Evolutionary conservation across 2,888 invertebrate genomes (phyloP).

Genomic region (Aporophyla nigra): DNA sequence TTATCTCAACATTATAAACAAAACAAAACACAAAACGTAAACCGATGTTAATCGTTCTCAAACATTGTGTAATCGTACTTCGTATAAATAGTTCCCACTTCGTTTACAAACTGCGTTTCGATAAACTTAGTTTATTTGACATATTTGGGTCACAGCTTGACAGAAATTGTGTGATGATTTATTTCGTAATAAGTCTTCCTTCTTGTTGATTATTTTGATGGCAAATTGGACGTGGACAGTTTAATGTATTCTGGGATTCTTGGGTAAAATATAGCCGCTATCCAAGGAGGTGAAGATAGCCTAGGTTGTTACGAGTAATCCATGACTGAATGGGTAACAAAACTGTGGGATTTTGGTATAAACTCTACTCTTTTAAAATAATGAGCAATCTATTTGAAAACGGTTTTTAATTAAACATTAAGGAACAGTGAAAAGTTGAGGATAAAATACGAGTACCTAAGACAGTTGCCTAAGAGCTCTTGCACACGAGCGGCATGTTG

Average conservation of each 20-base stretch:
- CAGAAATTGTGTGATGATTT: constrained; percentile 55
- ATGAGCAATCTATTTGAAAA: too few species aligned
- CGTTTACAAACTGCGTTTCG: constrained; percentile 42
- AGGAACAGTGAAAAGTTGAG: too few species aligned
- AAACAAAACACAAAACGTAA: constrained; percentile 8
- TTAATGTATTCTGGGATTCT: constrained; percentile 20
- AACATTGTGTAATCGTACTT: constrained; percentile 43
- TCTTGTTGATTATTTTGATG: constrained; percentile 41
- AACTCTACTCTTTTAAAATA: background rate
- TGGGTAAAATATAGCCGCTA: background rate
- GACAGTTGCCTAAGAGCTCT: too few species aligned
- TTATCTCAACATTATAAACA: constrained; percentile 10
- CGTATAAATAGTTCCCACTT: constrained; percentile 41
- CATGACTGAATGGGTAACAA: too few species aligned
- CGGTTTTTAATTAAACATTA: too few species aligned
- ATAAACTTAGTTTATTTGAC: constrained; percentile 56
- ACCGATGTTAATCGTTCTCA: constrained; percentile 22
- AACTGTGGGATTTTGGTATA: background rate
- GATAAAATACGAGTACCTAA: too few species aligned
- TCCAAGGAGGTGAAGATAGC: background rate
- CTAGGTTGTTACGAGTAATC: background rate
- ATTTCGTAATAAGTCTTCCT: constrained; percentile 59
- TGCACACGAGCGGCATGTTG: too few species aligned
- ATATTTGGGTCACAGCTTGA: constrained; percentile 32
- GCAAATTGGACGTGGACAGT: constrained; percentile 32